These are phyloP conservation scores for Centropristis striata DNA, from an alignment of 2,113 vertebrate species.

Conservation along the genomic window DNA sequence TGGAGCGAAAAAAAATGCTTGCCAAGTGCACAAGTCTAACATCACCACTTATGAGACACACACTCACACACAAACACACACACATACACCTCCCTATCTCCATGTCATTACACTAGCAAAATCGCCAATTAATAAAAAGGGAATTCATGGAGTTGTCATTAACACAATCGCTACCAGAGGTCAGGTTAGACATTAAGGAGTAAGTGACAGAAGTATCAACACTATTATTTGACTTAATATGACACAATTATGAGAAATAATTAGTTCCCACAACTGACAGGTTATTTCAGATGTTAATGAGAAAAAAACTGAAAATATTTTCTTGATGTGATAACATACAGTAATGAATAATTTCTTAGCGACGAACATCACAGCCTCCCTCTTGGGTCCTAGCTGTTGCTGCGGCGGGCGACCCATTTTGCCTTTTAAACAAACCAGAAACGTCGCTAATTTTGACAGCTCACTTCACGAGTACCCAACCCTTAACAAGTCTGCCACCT, in stretches of 20 bases:
- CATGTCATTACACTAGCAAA: slow-evolving; percentile 70
- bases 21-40: slow-evolving; percentile 77
- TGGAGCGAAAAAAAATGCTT: slow-evolving; percentile 67
- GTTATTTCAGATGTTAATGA: slow-evolving; percentile 64
- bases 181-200: slow-evolving; percentile 65
- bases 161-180: slow-evolving; percentile 63
- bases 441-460: slow-evolving; percentile 78
- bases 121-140: slow-evolving; percentile 75
- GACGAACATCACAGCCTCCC: slow-evolving; percentile 45
- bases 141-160: slow-evolving; percentile 66
- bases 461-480: slow-evolving; percentile 65
- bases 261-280: slow-evolving; percentile 55
- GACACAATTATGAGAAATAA: slow-evolving; percentile 69
- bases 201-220: slow-evolving; percentile 71
- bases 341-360: slow-evolving; percentile 62
- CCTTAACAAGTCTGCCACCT: slow-evolving; percentile 72
- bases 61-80: slow-evolving; percentile 43
- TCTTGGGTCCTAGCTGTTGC: slow-evolving; percentile 70
- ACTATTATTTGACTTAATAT: slow-evolving; percentile 63
- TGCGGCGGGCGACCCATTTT: slow-evolving; percentile 64
- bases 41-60: slow-evolving; percentile 59
- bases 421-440: slow-evolving; percentile 63
- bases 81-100: slow-evolving; percentile 53
- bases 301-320: slow-evolving; percentile 58
- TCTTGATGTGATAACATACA: slow-evolving; percentile 56